phyloP scores from a whole-genome alignment of 2,113 vertebrate species.

The Prolemur simus region DNA sequence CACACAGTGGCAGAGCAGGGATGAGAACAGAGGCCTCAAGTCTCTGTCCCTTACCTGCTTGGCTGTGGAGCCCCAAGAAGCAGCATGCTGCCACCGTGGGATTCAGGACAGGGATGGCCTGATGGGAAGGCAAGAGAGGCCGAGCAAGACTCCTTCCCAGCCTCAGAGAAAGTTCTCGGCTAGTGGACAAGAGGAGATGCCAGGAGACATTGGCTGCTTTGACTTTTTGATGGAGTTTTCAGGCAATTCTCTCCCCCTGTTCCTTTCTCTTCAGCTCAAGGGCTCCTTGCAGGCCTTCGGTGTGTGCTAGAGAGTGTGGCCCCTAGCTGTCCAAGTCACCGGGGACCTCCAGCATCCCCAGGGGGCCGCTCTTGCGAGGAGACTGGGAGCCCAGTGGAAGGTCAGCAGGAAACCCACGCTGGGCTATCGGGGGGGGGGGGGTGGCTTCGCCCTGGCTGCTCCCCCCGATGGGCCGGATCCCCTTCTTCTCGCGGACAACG shows the following conservation, averaged over 20 bases:
- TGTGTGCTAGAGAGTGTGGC: neutral
- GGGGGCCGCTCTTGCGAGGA: neutral
- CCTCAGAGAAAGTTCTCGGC: rapidly evolving
- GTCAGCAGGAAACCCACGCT: conserved; percentile 5
- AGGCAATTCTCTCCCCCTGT: neutral
- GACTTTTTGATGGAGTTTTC: neutral
- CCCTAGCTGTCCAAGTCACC: neutral
- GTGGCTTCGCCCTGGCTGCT: neutral
- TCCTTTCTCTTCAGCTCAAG: neutral
- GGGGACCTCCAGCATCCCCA: neutral
- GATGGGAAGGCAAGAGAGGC: neutral
- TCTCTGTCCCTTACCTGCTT: neutral
- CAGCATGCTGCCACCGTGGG: rapidly evolving
- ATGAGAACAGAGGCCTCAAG: rapidly evolving
- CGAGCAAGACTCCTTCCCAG: rapidly evolving
- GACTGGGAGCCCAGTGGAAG: neutral
- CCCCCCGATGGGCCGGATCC: neutral
- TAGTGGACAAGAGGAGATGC: no score
- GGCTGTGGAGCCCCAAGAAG: neutral
- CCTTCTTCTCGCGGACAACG: neutral
- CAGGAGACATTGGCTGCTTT: no score
- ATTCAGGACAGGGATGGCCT: no score
- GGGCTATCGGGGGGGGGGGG: conserved; percentile 7
- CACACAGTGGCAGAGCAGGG: neutral
- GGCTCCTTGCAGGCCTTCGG: neutral